Percentiles rank a stretch among this genome's conserved stretches.
Conservation (phyloP, 1,140 invertebrate genomes). For the Acyrthosiphon pisum region DNA sequence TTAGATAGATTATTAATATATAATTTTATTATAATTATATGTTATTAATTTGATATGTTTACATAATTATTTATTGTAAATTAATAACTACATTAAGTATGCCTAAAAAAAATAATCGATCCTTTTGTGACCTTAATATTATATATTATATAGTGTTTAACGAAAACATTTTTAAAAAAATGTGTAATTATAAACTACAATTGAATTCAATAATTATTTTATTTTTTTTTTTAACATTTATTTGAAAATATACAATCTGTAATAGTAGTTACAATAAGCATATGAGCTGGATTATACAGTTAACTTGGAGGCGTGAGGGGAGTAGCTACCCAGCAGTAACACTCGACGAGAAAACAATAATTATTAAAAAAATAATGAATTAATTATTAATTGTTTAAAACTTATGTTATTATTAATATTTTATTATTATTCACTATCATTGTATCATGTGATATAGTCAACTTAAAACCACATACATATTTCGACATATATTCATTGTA, state of each 20-base stretch:
- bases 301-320: no score
- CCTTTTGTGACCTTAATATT: background rate
- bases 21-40: no score
- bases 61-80: background rate
- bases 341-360: no score
- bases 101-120: background rate
- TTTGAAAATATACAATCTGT: no score
- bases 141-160: background rate
- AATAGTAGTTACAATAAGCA: no score
- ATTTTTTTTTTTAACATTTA: no score
- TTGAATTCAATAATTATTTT: background rate
- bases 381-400: background rate
- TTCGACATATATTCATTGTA: constrained; percentile 22
- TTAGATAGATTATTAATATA: no score
- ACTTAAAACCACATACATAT: constrained; percentile 4
- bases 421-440: background rate
- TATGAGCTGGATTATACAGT: no score
- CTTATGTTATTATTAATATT: background rate
- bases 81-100: background rate
- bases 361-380: no score
- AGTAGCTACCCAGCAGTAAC: no score
- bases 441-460: background rate
- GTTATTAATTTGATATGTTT: background rate
- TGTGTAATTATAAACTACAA: background rate
- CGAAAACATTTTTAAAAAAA: background rate